A percentile compares a stretch with the other conserved stretches of the same genome.
Conservation (phyloP, 2,113 vertebrate species). For the Hippocampus abdominalis region DNA sequence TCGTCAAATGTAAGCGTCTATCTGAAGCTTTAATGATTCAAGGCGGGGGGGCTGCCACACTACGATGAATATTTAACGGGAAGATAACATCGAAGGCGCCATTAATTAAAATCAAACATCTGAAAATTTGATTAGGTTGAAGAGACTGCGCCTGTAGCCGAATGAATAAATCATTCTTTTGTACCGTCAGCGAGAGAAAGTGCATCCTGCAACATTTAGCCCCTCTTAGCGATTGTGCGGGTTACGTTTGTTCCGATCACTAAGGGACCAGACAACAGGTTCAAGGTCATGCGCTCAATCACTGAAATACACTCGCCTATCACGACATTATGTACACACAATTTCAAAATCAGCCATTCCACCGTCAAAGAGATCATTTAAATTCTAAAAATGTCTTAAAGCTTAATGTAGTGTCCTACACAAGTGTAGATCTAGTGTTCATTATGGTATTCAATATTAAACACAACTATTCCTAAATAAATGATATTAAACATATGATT, state of each 20-base stretch:
- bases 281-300: background rate
- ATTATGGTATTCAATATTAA: too few relatives aligned
- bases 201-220: slow-evolving; percentile 62
- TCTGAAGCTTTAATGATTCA: slow-evolving; percentile 55
- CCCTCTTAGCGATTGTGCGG: slow-evolving; percentile 33
- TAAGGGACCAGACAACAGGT: background rate
- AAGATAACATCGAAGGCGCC: slow-evolving; percentile 62
- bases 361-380: too few relatives aligned
- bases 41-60: slow-evolving; percentile 32
- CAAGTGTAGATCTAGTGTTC: too few relatives aligned
- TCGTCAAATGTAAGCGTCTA: slow-evolving; percentile 30
- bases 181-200: slow-evolving; percentile 47
- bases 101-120: slow-evolving; percentile 73
- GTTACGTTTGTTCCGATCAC: background rate
- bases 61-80: slow-evolving; percentile 67
- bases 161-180: slow-evolving; percentile 70
- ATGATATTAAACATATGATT: too few relatives aligned
- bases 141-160: slow-evolving; percentile 52
- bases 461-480: too few relatives aligned
- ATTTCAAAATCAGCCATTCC: too few relatives aligned
- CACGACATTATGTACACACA: too few relatives aligned
- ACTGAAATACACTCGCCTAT: background rate
- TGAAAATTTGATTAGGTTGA: slow-evolving; percentile 68
- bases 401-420: too few relatives aligned
- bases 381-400: too few relatives aligned